Base-by-base conservation (phyloP, 2,113 vertebrate genomes). In the Albula glossodonta region DNA sequence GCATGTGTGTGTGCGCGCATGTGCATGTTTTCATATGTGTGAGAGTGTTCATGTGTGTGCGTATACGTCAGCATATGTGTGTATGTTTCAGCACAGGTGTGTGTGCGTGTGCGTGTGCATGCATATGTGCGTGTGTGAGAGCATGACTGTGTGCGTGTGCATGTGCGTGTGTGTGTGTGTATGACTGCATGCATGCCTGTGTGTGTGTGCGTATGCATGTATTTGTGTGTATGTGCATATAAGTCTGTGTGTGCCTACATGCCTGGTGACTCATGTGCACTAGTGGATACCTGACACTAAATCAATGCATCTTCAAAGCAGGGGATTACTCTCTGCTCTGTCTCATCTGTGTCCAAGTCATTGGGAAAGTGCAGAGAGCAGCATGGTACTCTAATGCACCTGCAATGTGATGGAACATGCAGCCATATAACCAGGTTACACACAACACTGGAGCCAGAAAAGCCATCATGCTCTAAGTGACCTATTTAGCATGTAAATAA, bases 101-200 rank as follows among this genome's bases (percentile, higher is more conserved):
- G 57, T 83, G 12, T 63, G 5, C 60, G 82, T 83, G 82, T 83
- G 82, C 31, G 53, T 83, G 82, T 66, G 82, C 1, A 15, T 84
- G 63, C 74, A 11, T 50, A 9, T 52, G 22, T 53, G 19, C 49
- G 83, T 51, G 11, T 74, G 70, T 84, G 31, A 41, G 31, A 41
- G 31, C 31, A 41, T 41, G 31, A 41, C 31, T 50, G 57, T 83
- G 12, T 63, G 5, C 60, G 82, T 83, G 82, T 83, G 82, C 41
- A n/a, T 83, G 82, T 66, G 82, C 1, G 15, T 84, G 63, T 84
- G 7, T 50, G 49, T 52, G 22, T 77, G 19, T 70, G 83, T 51
- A 41, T 41, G 31, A 41, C n/a, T 74, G 70, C 77, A 15, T 80
- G 60, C 53, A 12, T 56, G 53, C 6, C 53, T 15, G 41, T 86